Conservation (phyloP, 2,888 invertebrate genomes). For the Agrenia bidenticulata region DNA sequence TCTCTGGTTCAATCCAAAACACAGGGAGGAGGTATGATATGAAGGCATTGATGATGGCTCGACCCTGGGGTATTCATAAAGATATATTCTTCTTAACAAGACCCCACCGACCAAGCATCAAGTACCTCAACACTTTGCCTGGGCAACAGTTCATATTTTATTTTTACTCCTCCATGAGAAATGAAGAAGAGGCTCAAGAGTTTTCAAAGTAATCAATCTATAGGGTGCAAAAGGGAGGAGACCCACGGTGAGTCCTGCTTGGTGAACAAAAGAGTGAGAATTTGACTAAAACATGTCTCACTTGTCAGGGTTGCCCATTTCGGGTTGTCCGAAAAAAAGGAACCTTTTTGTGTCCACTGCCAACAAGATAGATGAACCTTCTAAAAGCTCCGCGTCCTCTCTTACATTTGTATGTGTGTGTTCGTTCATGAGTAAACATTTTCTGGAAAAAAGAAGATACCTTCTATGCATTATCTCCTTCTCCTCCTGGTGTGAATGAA, state of each 20-base stretch:
- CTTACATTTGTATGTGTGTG: conserved; percentile 16
- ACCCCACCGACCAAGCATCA: too few species aligned
- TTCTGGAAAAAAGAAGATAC: neutral
- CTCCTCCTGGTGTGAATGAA: conserved; percentile 15
- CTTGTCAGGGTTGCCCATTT: conserved; percentile 18
- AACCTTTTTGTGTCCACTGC: conserved; percentile 18
- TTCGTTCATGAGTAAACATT: conserved; percentile 25
- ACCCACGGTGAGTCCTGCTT: neutral
- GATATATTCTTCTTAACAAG: too few species aligned
- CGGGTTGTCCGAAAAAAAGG: conserved; percentile 12
- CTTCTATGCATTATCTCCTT: neutral
- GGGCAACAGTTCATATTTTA: too few species aligned
- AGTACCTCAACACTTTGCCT: too few species aligned
- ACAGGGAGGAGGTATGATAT: too few species aligned
- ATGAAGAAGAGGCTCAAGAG: neutral
- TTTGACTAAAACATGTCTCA: conserved; percentile 23
- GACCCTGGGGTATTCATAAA: too few species aligned
- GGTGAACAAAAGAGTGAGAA: conserved; percentile 21
- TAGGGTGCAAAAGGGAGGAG: conserved; percentile 9
- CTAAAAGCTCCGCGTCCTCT: neutral
- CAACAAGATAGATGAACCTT: conserved; percentile 17
- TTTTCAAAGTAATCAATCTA: neutral
- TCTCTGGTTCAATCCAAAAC: too few species aligned
- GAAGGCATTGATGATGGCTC: too few species aligned
- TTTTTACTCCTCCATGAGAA: neutral